A percentile compares a stretch with the other conserved stretches of the same genome.
Evolutionary conservation across 30 jellyfish, hydroid and myxozoan genomes (phyloP).

Genomic region (Hydra vulgaris): DNA sequence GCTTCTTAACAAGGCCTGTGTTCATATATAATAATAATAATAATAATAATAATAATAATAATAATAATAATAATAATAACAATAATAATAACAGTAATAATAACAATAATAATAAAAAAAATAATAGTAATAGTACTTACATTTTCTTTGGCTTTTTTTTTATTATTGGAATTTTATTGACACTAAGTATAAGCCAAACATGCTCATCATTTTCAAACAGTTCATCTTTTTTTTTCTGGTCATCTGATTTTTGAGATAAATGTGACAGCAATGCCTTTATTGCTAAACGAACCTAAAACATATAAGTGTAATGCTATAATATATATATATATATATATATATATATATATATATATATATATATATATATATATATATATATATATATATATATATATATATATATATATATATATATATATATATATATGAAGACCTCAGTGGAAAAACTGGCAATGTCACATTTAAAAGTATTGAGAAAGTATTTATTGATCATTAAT

Average conservation of each 20-base stretch:
- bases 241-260: background rate
- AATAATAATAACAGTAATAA: background rate
- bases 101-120: background rate
- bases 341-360: no score
- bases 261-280: conserved; percentile 67
- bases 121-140: conserved; percentile 48
- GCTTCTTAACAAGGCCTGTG: no score
- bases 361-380: no score
- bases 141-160: conserved; percentile 48
- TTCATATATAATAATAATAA: no score
- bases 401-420: no score
- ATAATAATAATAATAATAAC: background rate
- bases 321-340: no score
- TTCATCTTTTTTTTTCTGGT: conserved; percentile 26
- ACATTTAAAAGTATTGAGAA: no score
- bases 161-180: conserved; percentile 57
- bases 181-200: conserved; percentile 53
- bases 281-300: conserved; percentile 68
- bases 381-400: no score
- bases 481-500: no score
- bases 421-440: no score
- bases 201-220: conserved; percentile 44
- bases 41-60: no score
- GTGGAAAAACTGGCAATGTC: no score
- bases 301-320: background rate